Evolutionary conservation across 1,140 invertebrate genomes (phyloP), one percentile per base, ranked within the genome.

Genomic region (Plectrocnemia conspersa): DNA sequence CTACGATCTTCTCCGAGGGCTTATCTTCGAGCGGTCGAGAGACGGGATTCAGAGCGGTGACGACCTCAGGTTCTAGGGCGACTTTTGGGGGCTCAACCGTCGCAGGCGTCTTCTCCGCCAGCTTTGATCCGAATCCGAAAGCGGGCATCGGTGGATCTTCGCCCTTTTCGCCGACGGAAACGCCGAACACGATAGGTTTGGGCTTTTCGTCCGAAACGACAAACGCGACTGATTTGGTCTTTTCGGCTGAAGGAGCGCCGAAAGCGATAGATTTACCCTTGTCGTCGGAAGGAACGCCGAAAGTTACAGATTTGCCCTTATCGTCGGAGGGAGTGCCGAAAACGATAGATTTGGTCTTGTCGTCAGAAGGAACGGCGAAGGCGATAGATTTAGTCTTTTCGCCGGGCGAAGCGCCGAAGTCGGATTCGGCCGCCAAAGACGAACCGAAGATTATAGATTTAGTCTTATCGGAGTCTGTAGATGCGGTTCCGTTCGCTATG

Each of bases 41-140:
- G 21, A 2, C n/a, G 16, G 7, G 2, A 13, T n/a, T 23, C 5
- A 47, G 29, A 15, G 32, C 19, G 25, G 24, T 47, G 1, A 27
- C 2, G 5, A 23, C 3, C 13, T 21, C 23, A 2, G 44, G 4
- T n/a, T 10, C 33, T 5, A 38, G 10, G 35, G 11, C 35, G 35
- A 6, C 35, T 10, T 29, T 29, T 29, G 35, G 35, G n/a, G 35
- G 35, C 15, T 5, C 35, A 5, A 10, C 4, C 35, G 18, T 50
- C 3, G 18, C 10, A 22, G 45, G 2, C 16, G 23, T 22, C 19
- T 38, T 33, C 6, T 7, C 15, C 5, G 16, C 23, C 15, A 18
- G 27, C 1, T 50, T 22, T 23, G 29, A n/a, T 40, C 49, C 49
- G 22, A 52, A 52, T 7, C 35, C 9, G 16, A 52, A 52, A 19